These are phyloP conservation scores for Accipiter cooperii DNA, from an alignment of 2,113 vertebrate genomes.

Conservation along the genomic window DNA sequence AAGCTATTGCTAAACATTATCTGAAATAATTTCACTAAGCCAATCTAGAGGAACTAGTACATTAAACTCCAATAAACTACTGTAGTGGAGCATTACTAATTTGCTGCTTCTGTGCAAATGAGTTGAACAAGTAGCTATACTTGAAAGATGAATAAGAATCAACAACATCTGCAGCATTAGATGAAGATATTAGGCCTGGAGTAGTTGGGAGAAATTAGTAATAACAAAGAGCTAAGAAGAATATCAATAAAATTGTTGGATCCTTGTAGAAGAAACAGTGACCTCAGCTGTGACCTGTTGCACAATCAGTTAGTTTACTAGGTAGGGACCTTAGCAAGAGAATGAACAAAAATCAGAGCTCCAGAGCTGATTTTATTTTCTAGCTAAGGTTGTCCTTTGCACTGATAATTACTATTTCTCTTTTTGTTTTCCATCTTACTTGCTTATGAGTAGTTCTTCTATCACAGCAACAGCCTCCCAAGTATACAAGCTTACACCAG, in stretches of 20 bases:
- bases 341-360: not conserved
- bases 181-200: slow-evolving; percentile 16
- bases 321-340: not conserved
- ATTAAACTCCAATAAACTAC: slow-evolving; percentile 49
- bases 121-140: not conserved
- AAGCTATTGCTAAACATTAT: slow-evolving; percentile 22
- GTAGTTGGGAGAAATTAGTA: not conserved
- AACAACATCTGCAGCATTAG: slow-evolving; percentile 26
- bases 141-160: slow-evolving; percentile 47
- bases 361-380: not conserved
- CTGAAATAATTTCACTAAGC: not conserved
- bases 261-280: not conserved
- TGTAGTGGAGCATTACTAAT: slow-evolving; percentile 48
- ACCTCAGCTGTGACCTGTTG: not conserved
- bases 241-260: not conserved
- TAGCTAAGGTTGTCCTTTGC: not conserved
- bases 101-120: slow-evolving; percentile 37
- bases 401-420: not conserved
- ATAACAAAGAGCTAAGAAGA: not conserved
- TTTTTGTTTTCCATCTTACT: not conserved
- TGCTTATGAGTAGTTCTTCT: not conserved
- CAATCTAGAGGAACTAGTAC: not conserved
- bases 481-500: not conserved
- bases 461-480: not conserved
- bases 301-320: not conserved